Evolutionary conservation across 2,113 vertebrate species (phyloP), one percentile per base, ranked within the genome.

Genomic region (Danionella cerebrum): DNA sequence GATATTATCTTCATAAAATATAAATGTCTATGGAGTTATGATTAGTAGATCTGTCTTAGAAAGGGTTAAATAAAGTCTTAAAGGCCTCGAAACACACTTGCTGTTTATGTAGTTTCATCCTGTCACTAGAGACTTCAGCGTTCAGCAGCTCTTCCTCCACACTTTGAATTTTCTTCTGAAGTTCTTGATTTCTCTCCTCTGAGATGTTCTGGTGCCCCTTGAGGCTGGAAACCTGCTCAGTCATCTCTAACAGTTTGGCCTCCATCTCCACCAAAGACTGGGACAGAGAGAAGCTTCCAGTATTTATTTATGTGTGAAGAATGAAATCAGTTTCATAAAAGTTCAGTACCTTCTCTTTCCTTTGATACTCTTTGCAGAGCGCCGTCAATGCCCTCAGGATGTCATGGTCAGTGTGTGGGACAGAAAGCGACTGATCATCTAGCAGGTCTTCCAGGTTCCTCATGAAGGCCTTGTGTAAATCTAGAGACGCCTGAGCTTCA

Each of bases 61-160:
- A n/a, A n/a, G n/a, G n/a, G 29, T 33, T 33, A 9, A 3, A 33
- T 33, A 33, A 5, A 33, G n/a, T n/a, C n/a, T n/a, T n/a, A 1
- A 33, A 9, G 5, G 29, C 5, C 29, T 3, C 5, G 29, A 3
- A 1, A 1, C 82, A 82, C 88, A 96, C 94, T 57, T 92, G 91
- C 77, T 90, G 87, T 64, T 89, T 90, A 73, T 89, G 87, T 7
- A 81, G 83, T 65, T 82, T 87, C 73, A 92, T 79, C 57, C 68
- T 77, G 65, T 96, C 93, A 18, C 73, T 72, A 10, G 84, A 78
- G 70, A 90, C 57, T 9, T 88, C 84, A 57, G 84, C 80, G 16
- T 86, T 83, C 3, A 90, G 50, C 69, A 95, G 82, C 70, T 94
- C 89, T 0, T 78, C 82, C 79, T 96, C 90, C 74, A 91, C 76